Base-by-base conservation (phyloP, 1,140 invertebrate genomes). In the Hylyphantes graminicola region DNA sequence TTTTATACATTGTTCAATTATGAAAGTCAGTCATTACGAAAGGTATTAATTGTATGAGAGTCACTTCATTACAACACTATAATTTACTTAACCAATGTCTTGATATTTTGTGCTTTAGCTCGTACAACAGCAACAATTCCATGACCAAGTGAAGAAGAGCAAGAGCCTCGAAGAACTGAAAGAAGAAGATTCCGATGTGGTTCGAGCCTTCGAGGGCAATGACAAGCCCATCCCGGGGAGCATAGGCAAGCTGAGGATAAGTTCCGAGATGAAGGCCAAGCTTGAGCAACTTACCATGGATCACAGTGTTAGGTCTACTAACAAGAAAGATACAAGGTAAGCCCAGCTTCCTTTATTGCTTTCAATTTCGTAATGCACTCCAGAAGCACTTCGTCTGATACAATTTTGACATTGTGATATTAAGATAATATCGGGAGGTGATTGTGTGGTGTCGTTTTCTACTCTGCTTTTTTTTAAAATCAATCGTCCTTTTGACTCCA, bases 181-280 rank as follows among this genome's bases (percentile, higher is more conserved):
- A 50, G 68, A 86, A 59, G 73, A 86, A 9, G 67, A 86, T 17
- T 15, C 59, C 13, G 85, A 86, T 8, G 75, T 86, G 19, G 77
- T 80, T n/a, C 21, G 83, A 59, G 85, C 85, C 11, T 86, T 86
- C 67, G 85, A 86, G 64, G 85, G 85, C 35, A 83, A 84, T 19
- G 77, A 80, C 11, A 85, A 82, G 48, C 81, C 86, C 11, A 93
- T 93, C 3, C 94, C 95, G 0, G 95, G 95, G 5, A 96, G 95
- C 86, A 94, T 98, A 12, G 96, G 96, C 2, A 97, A 97, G 89
- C 88, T 98, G 7, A 95, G 96, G 88, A 92, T 98, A 2, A 96
- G 95, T 87, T 95, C 94, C 0, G 96, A 97, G 90, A 97, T 98
- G 96, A 92, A 95, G 51, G 94, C 96, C 87, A 93, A 96, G 85